Evolutionary conservation across 2,888 invertebrate genomes (phyloP), one percentile per base, ranked within the genome.

Genomic region (Craniophora ligustri): DNA sequence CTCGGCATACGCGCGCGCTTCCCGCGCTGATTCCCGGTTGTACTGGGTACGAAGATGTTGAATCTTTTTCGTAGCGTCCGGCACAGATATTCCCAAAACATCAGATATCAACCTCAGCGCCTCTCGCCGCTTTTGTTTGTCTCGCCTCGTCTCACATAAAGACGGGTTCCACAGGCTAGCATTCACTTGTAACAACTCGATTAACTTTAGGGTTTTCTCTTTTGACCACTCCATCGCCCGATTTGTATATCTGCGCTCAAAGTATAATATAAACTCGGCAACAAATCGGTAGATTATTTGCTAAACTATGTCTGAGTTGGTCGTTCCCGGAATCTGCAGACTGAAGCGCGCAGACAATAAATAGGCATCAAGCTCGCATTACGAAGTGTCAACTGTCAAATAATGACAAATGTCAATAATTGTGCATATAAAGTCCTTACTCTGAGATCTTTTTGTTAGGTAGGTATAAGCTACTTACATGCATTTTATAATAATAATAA

Each of bases 41-140:
- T 95, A 95, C 58, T 95, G 95, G 0, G 95, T 95, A 3, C 95
- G 87, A 30, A 95, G 82, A 54, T 95, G 95, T 62, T 95, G 95
- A 44, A 95, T 94, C 66, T 95, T 95, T 70, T 95, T 95, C 1
- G 95, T 94, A 18, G 93, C 86, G 64, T 95, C 95, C 3, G 91
- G 87, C 16, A 82, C 85, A 68, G 81, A 84, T 57, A 92, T 85
- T 5, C 84, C 85, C 13, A 93, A 80, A 45, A 86, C 75, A 15
- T 87, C 87, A 0, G 92, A 82, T 67, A 93, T 91, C n/a, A 79
- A 78, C 0, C 89, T 84, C 50, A 93, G 68, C 61, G 92, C 91
- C 47, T 91, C 91, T 54, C 85, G 89, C 7, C 93, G 87, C 69
- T 91, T 93, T 67, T 91, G 92, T 76, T 93, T 93, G 51, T 90